These are phyloP conservation scores for Sebastiscus albofasciatus DNA, from an alignment of 2,797 vertebrate species.

Conservation along the genomic window DNA sequence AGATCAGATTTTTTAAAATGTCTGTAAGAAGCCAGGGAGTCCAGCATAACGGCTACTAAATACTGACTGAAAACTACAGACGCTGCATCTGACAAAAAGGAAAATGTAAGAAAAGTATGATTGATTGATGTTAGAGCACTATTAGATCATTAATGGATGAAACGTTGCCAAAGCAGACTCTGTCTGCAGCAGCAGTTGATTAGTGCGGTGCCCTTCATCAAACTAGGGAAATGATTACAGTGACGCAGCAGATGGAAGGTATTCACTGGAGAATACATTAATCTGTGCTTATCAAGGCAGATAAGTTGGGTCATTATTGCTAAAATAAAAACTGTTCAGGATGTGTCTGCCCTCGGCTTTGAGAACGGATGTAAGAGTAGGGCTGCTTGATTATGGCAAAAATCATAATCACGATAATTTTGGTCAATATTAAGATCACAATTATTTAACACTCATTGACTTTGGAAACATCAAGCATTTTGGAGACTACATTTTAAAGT, in stretches of 20 bases:
- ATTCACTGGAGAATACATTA: not conserved
- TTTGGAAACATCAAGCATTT: too few relatives aligned
- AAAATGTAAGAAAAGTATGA: not conserved
- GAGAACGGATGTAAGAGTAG: not conserved
- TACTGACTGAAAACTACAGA: not conserved
- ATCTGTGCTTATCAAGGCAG: conserved; percentile 8
- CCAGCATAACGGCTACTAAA: not conserved
- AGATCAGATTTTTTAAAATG: not conserved
- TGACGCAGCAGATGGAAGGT: not conserved
- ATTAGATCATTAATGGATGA: not conserved
- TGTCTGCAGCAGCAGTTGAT: conserved; percentile 3
- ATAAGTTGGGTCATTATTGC: conserved; percentile 4
- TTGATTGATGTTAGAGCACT: not conserved
- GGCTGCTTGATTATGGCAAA: too few relatives aligned
- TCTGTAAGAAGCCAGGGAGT: not conserved
- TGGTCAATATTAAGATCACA: too few relatives aligned
- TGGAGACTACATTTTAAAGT: too few relatives aligned
- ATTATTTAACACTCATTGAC: too few relatives aligned
- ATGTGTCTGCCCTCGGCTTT: not conserved
- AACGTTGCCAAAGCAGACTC: not conserved
- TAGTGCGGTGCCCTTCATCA: not conserved
- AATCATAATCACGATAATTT: too few relatives aligned
- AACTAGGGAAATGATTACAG: not conserved
- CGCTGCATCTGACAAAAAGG: not conserved
- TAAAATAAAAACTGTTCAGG: not conserved